Percentiles rank a stretch among this genome's conserved stretches.
phyloP scores from a whole-genome alignment of 2,113 vertebrate species.

The Passer domesticus region DNA sequence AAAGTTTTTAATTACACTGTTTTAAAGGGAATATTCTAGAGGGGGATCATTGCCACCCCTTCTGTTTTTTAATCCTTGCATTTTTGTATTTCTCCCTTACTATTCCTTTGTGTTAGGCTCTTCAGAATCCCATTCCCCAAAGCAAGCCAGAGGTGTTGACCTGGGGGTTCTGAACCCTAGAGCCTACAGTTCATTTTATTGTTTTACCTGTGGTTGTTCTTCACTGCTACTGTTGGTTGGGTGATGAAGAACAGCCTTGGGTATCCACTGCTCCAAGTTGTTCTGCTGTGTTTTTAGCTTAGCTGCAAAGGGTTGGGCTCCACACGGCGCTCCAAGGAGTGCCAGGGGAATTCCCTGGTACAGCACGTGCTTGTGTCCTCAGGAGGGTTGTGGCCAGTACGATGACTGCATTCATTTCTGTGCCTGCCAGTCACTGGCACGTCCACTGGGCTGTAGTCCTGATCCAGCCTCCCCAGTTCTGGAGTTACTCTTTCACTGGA shows the following conservation, averaged over 20 bases:
- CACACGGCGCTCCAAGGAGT: neutral
- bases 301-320: neutral
- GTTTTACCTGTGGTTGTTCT: neutral
- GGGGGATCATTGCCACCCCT: neutral
- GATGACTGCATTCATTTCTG: neutral
- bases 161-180: neutral
- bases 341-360: neutral
- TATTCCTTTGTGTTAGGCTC: neutral
- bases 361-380: neutral
- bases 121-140: neutral
- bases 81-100: conserved; percentile 35
- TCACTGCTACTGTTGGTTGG: neutral
- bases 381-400: neutral
- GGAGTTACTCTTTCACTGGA: neutral
- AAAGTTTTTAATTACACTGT: conserved; percentile 33
- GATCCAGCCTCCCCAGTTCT: neutral
- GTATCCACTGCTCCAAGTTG: neutral
- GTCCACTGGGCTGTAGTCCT: neutral
- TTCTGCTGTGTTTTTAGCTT: neutral
- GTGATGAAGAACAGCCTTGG: neutral
- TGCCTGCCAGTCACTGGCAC: neutral
- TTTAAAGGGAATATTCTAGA: conserved; percentile 45
- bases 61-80: conserved; percentile 41
- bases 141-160: neutral
- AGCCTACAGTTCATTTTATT: neutral